Base-by-base conservation (phyloP, 2,113 vertebrate genomes). In the Toxotes jaculatrix region DNA sequence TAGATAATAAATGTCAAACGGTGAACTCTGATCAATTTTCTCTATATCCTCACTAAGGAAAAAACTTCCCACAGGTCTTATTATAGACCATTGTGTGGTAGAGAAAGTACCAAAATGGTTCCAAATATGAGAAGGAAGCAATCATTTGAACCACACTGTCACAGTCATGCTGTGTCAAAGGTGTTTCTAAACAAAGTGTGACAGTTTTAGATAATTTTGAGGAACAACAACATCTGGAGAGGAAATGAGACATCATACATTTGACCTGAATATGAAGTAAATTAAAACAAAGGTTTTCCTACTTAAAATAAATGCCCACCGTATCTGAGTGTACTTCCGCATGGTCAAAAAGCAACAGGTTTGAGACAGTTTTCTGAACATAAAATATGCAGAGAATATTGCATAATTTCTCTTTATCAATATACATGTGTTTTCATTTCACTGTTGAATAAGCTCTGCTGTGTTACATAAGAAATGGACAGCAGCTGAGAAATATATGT, bases 141-240 rank as follows among this genome's bases (percentile, higher is more conserved):
- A 62, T 59, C 1, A 42, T 59, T 17, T 34, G 65, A 85, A 60
- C 82, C 68, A 69, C 27, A 60, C 51, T 73, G 27, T 27, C 27
- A 27, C 27, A 27, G 27, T 27, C 27, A 27, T 27, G 27, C 27
- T 27, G 42, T 79, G 85, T 43, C 31, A 82, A 51, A 6, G 83
- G 62, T 68, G 14, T 40, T 68, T 83, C 23, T 32, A 5, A 64
- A 73, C 59, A 45, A 67, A 85, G 45, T 14, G 13, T 49, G 57
- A 70, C 27, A n/a, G 1, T 36, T 84, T 79, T 64, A 53, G 31
- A 17, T 9, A 2, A 71, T 60, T 86, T 68, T 82, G 43, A 77
- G 86, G 78, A 91, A 91, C 74, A 51, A 63, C 31, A 40, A 56
- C 19, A 5, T 27, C 13, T 53, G 1, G 68, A 53, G 43, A 77